Evolutionary conservation across 2,797 vertebrate genomes (phyloP).

Genomic region (Rachycentron canadum): DNA sequence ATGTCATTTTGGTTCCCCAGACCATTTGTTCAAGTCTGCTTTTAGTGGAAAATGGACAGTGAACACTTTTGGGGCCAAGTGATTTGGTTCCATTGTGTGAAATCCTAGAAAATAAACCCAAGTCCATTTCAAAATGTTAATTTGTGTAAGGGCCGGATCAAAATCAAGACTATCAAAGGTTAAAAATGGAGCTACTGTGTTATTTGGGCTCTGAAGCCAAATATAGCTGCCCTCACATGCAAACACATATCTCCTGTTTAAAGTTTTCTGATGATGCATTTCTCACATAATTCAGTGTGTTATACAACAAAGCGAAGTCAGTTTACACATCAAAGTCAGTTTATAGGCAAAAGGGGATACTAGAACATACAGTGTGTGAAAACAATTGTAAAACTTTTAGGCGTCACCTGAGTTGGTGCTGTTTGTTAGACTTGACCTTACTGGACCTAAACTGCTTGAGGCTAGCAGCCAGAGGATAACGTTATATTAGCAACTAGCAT

Average conservation of each 20-base stretch:
- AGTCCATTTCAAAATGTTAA: slow-evolving; percentile 43
- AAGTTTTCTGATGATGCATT: slow-evolving; percentile 3
- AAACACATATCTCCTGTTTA: slow-evolving; percentile 13
- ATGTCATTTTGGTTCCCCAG: slow-evolving; percentile 52
- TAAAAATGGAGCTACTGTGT: slow-evolving; percentile 5
- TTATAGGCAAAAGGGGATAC: not conserved
- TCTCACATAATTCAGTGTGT: slow-evolving; percentile 1
- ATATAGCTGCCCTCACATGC: slow-evolving; percentile 15
- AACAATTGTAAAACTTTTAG: not conserved
- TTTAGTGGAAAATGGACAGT: slow-evolving; percentile 53
- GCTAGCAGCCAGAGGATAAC: not conserved
- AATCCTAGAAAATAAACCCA: slow-evolving; percentile 45
- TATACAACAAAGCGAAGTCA: slow-evolving; percentile 1
- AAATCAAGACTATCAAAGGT: slow-evolving; percentile 34
- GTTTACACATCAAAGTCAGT: slow-evolving; percentile 20
- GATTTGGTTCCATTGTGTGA: slow-evolving; percentile 39
- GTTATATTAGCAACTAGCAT: slow-evolving; percentile 5
- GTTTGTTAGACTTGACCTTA: slow-evolving; percentile 19
- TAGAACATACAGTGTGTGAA: not conserved
- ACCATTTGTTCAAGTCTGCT: slow-evolving; percentile 58
- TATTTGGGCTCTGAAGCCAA: slow-evolving; percentile 16
- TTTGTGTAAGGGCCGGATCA: slow-evolving; percentile 21
- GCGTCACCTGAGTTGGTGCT: slow-evolving; percentile 12
- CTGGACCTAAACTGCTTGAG: not conserved
- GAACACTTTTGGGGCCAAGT: slow-evolving; percentile 34